Percentiles rank a stretch among this genome's conserved stretches.
phyloP scores from a whole-genome alignment of 2,888 invertebrate genomes.

The Tholera decimalis region DNA sequence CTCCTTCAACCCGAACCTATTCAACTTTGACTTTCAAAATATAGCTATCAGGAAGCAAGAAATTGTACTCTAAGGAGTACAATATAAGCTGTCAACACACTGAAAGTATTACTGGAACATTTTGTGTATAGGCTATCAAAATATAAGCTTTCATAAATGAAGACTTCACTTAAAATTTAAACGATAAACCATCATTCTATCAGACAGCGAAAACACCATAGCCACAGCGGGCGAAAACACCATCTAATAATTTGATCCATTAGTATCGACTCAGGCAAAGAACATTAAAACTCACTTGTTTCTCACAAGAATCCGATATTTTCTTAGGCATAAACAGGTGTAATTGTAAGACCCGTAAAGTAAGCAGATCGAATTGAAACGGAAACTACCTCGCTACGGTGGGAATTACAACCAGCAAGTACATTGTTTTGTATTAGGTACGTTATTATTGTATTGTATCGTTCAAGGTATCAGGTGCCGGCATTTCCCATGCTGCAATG shows the following conservation, averaged over 20 bases:
- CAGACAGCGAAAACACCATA: too few relatives aligned
- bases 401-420: slow-evolving; percentile 31
- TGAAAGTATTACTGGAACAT: too few relatives aligned
- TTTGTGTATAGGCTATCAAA: too few relatives aligned
- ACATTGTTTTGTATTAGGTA: slow-evolving; percentile 28
- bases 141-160: too few relatives aligned
- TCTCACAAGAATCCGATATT: slow-evolving; percentile 21
- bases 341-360: slow-evolving; percentile 33
- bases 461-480: slow-evolving; percentile 46
- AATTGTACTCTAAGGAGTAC: too few relatives aligned
- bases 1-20: too few relatives aligned
- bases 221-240: too few relatives aligned
- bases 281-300: slow-evolving; percentile 1
- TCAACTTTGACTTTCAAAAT: too few relatives aligned
- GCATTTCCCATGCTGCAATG: slow-evolving; percentile 50
- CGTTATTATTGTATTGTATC: slow-evolving; percentile 39
- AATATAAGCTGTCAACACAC: too few relatives aligned
- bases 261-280: background rate
- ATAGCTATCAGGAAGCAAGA: too few relatives aligned
- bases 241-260: background rate
- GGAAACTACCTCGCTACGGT: slow-evolving; percentile 45
- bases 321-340: slow-evolving; percentile 25
- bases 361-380: slow-evolving; percentile 54
- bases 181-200: too few relatives aligned
- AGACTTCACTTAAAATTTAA: too few relatives aligned